A percentile compares a stretch with the other conserved stretches of the same genome.
phyloP scores from a whole-genome alignment of 2,113 vertebrate species.

The Pardalotus punctatus region DNA sequence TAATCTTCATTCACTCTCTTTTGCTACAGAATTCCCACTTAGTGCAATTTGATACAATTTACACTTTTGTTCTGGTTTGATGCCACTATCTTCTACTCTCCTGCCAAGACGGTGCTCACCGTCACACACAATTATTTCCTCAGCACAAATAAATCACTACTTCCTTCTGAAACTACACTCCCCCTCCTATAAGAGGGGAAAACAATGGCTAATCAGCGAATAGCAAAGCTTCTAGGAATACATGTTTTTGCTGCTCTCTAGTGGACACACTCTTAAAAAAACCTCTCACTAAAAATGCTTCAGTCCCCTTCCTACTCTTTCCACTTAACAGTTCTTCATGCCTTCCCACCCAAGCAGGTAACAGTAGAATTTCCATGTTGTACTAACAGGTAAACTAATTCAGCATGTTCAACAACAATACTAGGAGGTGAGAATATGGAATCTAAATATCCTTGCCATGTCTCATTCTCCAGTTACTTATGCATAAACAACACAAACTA shows the following conservation, averaged over 20 bases:
- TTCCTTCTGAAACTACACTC: not conserved
- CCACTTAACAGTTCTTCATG: not conserved
- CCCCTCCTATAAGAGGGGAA: not conserved
- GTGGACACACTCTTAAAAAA: not conserved
- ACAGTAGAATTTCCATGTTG: not conserved
- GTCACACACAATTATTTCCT: not conserved
- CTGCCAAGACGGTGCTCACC: not conserved
- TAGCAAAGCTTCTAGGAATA: not conserved
- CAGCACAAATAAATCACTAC: fast-evolving
- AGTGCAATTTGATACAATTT: not conserved
- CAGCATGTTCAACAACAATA: not conserved
- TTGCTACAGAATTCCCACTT: not conserved
- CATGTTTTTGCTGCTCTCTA: slow-evolving; percentile 25
- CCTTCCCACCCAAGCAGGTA: not conserved
- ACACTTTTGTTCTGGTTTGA: not conserved
- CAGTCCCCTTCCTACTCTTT: not conserved
- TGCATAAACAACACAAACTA: not conserved
- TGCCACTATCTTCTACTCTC: not conserved
- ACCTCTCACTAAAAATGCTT: not conserved
- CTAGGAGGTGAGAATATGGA: not conserved
- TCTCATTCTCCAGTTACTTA: not conserved
- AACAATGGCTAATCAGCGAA: not conserved
- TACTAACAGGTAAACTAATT: not conserved
- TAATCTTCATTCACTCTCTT: not conserved
- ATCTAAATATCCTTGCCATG: not conserved